Evolutionary conservation across 2,113 vertebrate species (phyloP), one percentile per base, ranked within the genome.

Genomic region (Pantherophis guttatus): DNA sequence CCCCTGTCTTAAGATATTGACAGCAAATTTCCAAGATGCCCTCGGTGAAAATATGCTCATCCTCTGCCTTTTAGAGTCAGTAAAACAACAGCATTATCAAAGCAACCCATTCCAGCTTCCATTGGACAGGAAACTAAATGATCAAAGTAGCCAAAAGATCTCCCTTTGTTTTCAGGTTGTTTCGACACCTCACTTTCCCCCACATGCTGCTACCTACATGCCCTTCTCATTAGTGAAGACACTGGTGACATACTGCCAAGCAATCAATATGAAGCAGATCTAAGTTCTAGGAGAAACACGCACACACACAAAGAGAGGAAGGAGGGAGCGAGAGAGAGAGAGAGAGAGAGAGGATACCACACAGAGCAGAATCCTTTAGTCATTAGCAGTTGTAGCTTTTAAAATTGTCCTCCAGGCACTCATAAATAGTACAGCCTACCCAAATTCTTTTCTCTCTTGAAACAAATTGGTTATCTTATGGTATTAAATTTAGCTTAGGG

Each of bases 111-210:
- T 91, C 95, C 95, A 95, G 95, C 96, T 97, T 94, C 95, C 94
- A 96, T 95, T 95, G 96, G 96, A 96, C 95, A 96, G 96, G 87
- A 87, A 97, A 95, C 94, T 93, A 95, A 96, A 95, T 96, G 96
- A 97, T 96, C 96, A 97, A 97, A 97, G 54, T 88, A 94, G 93
- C 86, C 93, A 55, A 95, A 0, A 2, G 95, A 95, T 92, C 93
- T 96, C 96, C 95, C 94, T 97, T 97, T 97, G 95, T 96, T 96
- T 96, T 95, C 95, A 94, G 52, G 95, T 90, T 95, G 95, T 96
- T 96, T 95, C 93, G 94, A 93, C 95, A 95, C 91, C 93, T 90
- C 70, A 93, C n/a, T 93, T 95, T 94, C 23, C 57, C 94, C 95
- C 91, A n/a, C 65, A 87, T 88, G 94, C 92, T 94, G 90, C 93